Evolutionary conservation across 2,113 vertebrate genomes (phyloP).

Genomic region (Seriola dumerili): DNA sequence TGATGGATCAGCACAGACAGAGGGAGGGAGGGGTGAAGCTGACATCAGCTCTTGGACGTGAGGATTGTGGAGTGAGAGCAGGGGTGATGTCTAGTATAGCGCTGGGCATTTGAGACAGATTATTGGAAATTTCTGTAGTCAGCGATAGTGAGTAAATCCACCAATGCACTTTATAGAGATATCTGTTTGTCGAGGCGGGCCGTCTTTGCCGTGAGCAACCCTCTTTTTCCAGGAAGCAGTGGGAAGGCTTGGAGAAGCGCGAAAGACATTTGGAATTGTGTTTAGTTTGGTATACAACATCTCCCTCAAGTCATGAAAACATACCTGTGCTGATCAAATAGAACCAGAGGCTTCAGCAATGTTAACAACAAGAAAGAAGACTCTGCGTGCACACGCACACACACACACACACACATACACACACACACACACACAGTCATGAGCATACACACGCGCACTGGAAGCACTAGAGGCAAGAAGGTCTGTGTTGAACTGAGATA

Average conservation of each 20-base stretch:
- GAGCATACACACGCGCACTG: constrained; percentile 2
- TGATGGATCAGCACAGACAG: constrained; percentile 61
- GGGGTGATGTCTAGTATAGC: constrained; percentile 53
- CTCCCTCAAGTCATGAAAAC: constrained; percentile 37
- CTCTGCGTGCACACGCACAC: neutral
- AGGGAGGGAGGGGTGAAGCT: constrained; percentile 15
- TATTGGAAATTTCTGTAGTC: constrained; percentile 73
- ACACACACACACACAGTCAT: constrained; percentile 10
- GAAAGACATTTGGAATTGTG: constrained; percentile 41
- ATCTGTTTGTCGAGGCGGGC: constrained; percentile 37
- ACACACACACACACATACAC: constrained; percentile 18
- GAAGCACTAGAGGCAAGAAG: constrained; percentile 35
- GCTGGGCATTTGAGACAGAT: constrained; percentile 73
- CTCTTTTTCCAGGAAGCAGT: constrained; percentile 30
- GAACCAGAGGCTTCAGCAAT: constrained; percentile 40
- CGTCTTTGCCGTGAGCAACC: constrained; percentile 44
- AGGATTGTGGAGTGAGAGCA: constrained; percentile 20
- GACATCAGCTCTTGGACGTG: constrained; percentile 49
- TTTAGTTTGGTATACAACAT: constrained; percentile 29
- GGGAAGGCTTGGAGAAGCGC: constrained; percentile 10
- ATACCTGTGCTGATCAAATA: constrained; percentile 49
- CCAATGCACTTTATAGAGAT: constrained; percentile 66
- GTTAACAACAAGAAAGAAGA: constrained; percentile 8
- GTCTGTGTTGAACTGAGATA: constrained; percentile 70
- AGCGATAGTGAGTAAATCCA: constrained; percentile 74